Evolutionary conservation across 1,140 invertebrate species (phyloP), one percentile per base, ranked within the genome.

Genomic region (Myzus persicae): DNA sequence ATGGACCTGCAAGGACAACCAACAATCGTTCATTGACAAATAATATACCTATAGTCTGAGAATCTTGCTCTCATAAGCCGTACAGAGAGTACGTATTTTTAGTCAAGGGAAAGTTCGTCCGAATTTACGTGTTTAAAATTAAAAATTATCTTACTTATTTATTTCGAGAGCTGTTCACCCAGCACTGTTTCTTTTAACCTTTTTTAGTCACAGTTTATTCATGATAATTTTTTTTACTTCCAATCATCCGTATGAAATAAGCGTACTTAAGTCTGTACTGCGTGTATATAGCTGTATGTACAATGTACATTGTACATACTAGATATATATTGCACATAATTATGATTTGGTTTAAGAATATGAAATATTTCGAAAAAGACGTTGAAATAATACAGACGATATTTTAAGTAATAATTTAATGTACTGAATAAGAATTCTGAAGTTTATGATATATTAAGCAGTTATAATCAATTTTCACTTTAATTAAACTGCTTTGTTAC

Each of bases 181-280:
- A 89, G n/a, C 48, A 22, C 24, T 38, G 51, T 22, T 36, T 18
- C 31, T 24, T 14, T 6, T 38, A 26, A 46, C 40, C 11, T 51
- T 24, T 76, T 51, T 89, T 51, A 89, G 87, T 89, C 87, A 89
- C 87, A 22, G 48, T 40, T 89, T 26, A 89, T 89, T 51, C 8
- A 22, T 9, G 31, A 20, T n/a, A 46, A 18, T n/a, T 46, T n/a
- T 46, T 84, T 46, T 87, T 22, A 31, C 31, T 8, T n/a, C 2
- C 6, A 46, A 48, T 38, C 3, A 24, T 51, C 46, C 87, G 11
- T 48, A 48, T 26, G 11, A 51, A 38, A 54, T 38, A 54, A 54
- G n/a, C 22, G 14, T 14, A n/a, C n/a, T n/a, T n/a, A n/a, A 54
- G 22, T 85, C 8, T 82, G 6, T 76, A 67, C 11, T 59, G 9